phyloP scores from a whole-genome alignment of 2,797 vertebrate genomes.

The Pteronotus mesoamericanus region DNA sequence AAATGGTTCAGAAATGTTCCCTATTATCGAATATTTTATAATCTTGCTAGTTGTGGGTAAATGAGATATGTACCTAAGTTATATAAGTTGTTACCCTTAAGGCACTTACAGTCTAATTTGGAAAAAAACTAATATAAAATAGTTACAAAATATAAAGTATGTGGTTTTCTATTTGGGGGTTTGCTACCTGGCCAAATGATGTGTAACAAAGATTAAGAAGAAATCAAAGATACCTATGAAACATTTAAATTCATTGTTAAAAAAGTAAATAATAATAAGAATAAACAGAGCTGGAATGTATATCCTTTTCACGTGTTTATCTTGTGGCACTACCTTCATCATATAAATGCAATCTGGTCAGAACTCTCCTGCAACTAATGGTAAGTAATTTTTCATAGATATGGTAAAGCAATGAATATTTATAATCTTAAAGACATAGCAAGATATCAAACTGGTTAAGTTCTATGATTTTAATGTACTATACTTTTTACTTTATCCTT shows the following conservation, averaged over 20 bases:
- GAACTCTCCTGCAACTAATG: background rate
- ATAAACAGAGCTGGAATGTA: background rate
- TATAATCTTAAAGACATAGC: background rate
- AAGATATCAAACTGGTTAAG: background rate
- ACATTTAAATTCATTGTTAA: background rate
- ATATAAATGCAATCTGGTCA: background rate
- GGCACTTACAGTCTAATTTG: background rate
- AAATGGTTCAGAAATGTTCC: slow-evolving; percentile 26
- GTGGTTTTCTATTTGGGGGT: background rate
- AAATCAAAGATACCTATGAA: background rate
- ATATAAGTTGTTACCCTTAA: background rate
- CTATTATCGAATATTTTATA: background rate
- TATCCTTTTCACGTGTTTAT: background rate
- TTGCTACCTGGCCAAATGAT: background rate
- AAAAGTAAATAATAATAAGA: slow-evolving; percentile 16
- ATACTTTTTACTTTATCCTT: background rate
- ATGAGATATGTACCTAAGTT: background rate
- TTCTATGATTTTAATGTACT: slow-evolving; percentile 27
- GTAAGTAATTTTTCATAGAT: slow-evolving; percentile 23
- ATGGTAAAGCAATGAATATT: slow-evolving; percentile 18
- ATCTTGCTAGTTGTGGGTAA: background rate
- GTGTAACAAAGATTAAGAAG: background rate
- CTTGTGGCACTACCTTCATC: background rate
- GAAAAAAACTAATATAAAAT: background rate
- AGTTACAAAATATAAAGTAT: background rate